A percentile compares a stretch with the other conserved stretches of the same genome.
Conservation (phyloP, 2,113 vertebrate genomes). For the Oriolus oriolus region DNA sequence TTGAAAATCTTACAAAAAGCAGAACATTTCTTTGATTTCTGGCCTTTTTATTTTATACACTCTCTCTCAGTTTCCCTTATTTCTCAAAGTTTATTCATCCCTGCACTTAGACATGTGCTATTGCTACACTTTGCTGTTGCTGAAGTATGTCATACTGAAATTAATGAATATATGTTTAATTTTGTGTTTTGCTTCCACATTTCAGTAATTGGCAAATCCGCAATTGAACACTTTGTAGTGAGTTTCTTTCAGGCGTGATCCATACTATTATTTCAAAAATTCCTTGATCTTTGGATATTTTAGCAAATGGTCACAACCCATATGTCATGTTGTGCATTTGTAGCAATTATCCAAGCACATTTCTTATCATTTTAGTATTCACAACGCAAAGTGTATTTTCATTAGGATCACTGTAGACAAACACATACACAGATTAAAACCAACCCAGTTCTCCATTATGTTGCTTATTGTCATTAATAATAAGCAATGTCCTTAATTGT, state of each 20-base stretch:
- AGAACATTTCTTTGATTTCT: background rate
- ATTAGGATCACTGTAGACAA: background rate
- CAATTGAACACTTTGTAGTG: slow-evolving; percentile 1
- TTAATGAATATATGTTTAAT: background rate
- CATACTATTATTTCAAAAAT: slow-evolving; percentile 35
- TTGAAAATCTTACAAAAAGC: background rate
- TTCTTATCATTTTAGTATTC: slow-evolving; percentile 18
- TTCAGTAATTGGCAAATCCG: slow-evolving; percentile 14
- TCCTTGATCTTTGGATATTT: slow-evolving; percentile 45
- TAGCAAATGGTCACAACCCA: background rate
- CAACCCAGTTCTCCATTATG: background rate
- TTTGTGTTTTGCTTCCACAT: background rate
- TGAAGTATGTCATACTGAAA: background rate
- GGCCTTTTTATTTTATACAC: background rate
- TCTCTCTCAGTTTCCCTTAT: background rate
- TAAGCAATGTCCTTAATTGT: background rate
- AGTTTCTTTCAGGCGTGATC: slow-evolving; percentile 31
- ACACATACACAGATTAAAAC: background rate
- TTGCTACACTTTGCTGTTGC: background rate
- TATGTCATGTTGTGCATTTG: background rate
- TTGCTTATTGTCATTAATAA: background rate
- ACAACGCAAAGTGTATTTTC: background rate
- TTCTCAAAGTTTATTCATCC: background rate
- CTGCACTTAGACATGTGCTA: background rate
- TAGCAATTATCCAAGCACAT: background rate